Evolutionary conservation across 2,797 vertebrate genomes (phyloP).

Genomic region (Paramormyrops hopkinsi): DNA sequence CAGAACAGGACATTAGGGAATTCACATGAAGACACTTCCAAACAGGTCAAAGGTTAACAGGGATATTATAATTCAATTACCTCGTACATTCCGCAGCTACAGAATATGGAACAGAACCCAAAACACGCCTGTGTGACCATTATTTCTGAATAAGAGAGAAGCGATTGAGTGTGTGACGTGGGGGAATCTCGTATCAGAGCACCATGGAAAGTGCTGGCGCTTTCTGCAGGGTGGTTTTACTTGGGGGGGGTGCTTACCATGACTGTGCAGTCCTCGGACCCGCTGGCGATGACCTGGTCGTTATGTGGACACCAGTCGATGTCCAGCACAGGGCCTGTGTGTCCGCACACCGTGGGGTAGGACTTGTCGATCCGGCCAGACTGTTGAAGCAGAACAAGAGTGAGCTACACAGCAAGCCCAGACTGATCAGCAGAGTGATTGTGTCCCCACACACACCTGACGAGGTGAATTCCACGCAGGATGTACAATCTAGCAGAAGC

Average conservation of each 20-base stretch:
- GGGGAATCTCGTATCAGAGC: not conserved
- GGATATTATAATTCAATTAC: not conserved
- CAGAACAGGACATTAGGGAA: not conserved
- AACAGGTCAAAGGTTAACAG: not conserved
- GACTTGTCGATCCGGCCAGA: conserved; percentile 91
- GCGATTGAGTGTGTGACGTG: not conserved
- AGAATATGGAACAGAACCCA: not conserved
- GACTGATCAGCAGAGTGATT: not conserved
- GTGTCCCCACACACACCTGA: not conserved
- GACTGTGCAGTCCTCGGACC: conserved; percentile 91
- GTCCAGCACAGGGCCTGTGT: conserved; percentile 92
- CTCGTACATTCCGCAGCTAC: not conserved
- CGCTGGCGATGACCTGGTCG: conserved; percentile 90
- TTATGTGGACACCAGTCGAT: conserved; percentile 98
- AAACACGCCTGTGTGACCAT: not conserved
- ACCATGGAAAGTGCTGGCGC: not conserved
- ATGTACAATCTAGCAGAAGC: not conserved
- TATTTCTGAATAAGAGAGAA: not conserved
- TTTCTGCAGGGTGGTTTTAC: not conserved
- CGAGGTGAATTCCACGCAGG: not conserved
- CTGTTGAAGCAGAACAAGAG: conserved; percentile 49
- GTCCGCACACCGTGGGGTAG: conserved; percentile 92
- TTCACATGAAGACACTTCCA: not conserved
- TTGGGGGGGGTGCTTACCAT: conserved; percentile 67
- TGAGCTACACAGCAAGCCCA: not conserved